A percentile compares a stretch with the other conserved stretches of the same genome.
Evolutionary conservation across 2,888 invertebrate genomes (phyloP).

Genomic region (Conistra vaccinii): DNA sequence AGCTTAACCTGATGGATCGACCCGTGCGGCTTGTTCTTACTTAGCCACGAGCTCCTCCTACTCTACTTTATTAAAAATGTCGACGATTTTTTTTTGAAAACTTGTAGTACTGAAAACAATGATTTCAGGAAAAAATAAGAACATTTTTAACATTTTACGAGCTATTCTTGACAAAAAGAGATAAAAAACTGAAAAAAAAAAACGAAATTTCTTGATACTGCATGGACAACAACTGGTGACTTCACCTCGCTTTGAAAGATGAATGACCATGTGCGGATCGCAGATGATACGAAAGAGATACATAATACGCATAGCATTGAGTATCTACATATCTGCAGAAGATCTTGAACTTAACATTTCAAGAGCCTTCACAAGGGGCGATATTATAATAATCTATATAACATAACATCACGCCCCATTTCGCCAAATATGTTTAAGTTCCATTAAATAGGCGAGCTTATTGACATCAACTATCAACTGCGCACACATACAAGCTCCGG

Average conservation of each 20-base stretch:
- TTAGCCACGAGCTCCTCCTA: too few relatives aligned
- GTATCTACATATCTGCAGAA: not conserved
- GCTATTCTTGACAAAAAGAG: too few relatives aligned
- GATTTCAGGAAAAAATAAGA: not conserved
- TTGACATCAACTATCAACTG: not conserved
- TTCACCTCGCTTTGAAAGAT: conserved; percentile 47
- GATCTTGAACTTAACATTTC: conserved; percentile 9
- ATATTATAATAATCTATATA: not conserved
- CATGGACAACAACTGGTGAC: conserved; percentile 18
- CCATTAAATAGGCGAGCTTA: not conserved
- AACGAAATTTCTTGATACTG: not conserved
- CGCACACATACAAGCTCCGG: not conserved
- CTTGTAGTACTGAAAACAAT: not conserved
- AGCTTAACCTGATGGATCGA: too few relatives aligned
- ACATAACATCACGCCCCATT: not conserved
- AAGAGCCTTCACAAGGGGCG: not conserved
- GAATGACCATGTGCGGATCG: conserved; percentile 45
- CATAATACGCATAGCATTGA: conserved; percentile 31
- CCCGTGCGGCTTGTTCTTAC: too few relatives aligned
- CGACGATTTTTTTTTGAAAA: too few relatives aligned
- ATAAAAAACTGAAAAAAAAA: not conserved
- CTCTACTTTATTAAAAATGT: not conserved
- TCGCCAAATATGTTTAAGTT: not conserved
- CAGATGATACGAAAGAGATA: conserved; percentile 36
- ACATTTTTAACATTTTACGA: too few relatives aligned